Base-by-base conservation (phyloP, 2,797 vertebrate genomes). In the Melanotaenia boesemani region DNA sequence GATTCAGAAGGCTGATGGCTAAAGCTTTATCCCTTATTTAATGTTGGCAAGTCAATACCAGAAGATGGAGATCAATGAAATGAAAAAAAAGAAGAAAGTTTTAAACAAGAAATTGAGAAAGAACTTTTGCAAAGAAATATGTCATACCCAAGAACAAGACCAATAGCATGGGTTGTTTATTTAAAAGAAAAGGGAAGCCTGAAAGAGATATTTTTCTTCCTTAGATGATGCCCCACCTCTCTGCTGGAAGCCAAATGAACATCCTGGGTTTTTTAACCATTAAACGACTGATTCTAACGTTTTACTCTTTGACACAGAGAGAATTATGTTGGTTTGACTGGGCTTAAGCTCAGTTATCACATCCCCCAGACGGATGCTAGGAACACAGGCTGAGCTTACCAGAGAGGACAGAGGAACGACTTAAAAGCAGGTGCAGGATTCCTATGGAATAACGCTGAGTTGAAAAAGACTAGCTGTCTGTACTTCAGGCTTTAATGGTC, bases 291-390 rank as follows among this genome's bases (percentile, higher is more conserved):
- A 90, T 90, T 92, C 81, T 82, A 65, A 87, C 84, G 87, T 87
- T 91, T 90, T 83, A 59, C 83, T 89, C 82, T 74, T 67, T 83
- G 84, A 89, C 91, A 89, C 85, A 79, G 82, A 61, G 81, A 82
- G 91, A 86, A 91, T 91, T 93, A 93, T 92, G 86, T 83, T 90
- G 90, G 90, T 90, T 89, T 92, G 89, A 88, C 87, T 82, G 85
- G 84, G 90, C 80, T 94, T 88, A 85, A 81, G 77, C 79, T 75
- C 80, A 90, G 87, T 94, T 94, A 94, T 94, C 93, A 89, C 88
- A 82, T 77, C 76, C 78, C 86, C 72, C 93, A 94, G 93, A 90
- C 85, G 87, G 89, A 92, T 90, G 84, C 81, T 83, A 79, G 84
- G 77, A 74, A 83, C 76, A 81, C 84, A 74, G 82, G 63, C 86